These are phyloP conservation scores for Atherix ibis DNA, from an alignment of 2,888 invertebrate genomes.

Conservation along the genomic window DNA sequence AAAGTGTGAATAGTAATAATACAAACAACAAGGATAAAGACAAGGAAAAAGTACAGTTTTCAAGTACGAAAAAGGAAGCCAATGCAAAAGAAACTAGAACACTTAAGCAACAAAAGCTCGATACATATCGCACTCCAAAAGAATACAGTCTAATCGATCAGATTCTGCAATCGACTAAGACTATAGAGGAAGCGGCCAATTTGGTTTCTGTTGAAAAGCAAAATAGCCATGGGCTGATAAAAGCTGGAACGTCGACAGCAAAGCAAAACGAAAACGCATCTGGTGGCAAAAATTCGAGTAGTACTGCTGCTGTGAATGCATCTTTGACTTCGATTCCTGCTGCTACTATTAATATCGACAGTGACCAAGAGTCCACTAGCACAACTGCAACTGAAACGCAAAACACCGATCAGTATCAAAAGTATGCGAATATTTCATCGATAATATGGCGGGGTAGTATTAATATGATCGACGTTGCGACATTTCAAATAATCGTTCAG, in stretches of 20 bases:
- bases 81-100: constrained; percentile 13
- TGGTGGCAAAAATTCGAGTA: constrained; percentile 6
- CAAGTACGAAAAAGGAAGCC: too few species aligned
- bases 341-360: too few species aligned
- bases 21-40: constrained; percentile 11
- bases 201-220: constrained; percentile 12
- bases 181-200: constrained; percentile 29
- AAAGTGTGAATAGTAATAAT: too few species aligned
- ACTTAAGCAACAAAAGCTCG: constrained; percentile 8
- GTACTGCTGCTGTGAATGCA: constrained; percentile 14
- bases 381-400: constrained; percentile 55
- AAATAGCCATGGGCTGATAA: too few species aligned
- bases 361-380: constrained; percentile 66
- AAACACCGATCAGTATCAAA: constrained; percentile 22
- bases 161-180: constrained; percentile 29
- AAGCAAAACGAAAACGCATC: constrained; percentile 7
- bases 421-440: constrained; percentile 15
- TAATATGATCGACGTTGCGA: constrained; percentile 80
- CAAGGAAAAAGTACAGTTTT: too few species aligned
- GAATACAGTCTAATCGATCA: constrained; percentile 27
- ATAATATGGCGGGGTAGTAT: constrained; percentile 52
- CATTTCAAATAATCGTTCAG: constrained; percentile 69
- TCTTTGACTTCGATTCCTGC: too few species aligned
- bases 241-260: too few species aligned
- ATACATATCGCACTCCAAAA: constrained; percentile 10